Base-by-base conservation (phyloP, 2,113 vertebrate genomes). In the Agapornis roseicollis region DNA sequence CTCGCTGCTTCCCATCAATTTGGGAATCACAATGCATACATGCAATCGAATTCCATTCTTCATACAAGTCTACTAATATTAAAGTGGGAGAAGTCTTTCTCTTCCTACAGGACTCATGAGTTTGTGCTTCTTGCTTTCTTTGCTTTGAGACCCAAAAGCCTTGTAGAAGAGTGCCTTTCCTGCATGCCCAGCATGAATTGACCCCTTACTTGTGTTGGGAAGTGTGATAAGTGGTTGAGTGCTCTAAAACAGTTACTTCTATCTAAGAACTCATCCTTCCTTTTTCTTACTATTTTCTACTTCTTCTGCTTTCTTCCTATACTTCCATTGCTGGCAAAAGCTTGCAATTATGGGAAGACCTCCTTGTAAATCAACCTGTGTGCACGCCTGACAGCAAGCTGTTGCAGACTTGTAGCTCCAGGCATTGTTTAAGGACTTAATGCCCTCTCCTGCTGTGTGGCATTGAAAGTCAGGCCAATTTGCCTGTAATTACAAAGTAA, bases 381-480 rank as follows among this genome's bases (percentile, higher is more conserved):
- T 79, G 56, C 52, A 78, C 42, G 65, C 72, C 86, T 92, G 77
- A 93, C 47, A 92, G 77, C 61, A 92, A 85, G 89, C 86, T 85
- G 72, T 60, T 94, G 73, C 56, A 81, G 86, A 52, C 80, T 84
- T 85, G 13, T 77, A 55, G 64, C 87, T 92, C 46, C 58, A 72
- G 81, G 84, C 89, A 28, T 79, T 88, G 81, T 81, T 90, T 69
- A 78, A 89, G 84, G 76, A 85, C 74, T 60, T 89, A 90, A 85
- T 92, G 77, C 70, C 58, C 90, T 85, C 66, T 81, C 65, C 69
- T 84, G 55, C 86, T 89, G 72, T 88, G 89, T 87, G 70, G 31
- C 79, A 52, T 81, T 89, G 85, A 90, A 73, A 91, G 35, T 84
- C 91, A 91, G 70, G 84, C 73, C 44, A 81, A 58, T 82, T 91